Base-by-base conservation (phyloP, 2,113 vertebrate genomes). In the Zapornia atra region DNA sequence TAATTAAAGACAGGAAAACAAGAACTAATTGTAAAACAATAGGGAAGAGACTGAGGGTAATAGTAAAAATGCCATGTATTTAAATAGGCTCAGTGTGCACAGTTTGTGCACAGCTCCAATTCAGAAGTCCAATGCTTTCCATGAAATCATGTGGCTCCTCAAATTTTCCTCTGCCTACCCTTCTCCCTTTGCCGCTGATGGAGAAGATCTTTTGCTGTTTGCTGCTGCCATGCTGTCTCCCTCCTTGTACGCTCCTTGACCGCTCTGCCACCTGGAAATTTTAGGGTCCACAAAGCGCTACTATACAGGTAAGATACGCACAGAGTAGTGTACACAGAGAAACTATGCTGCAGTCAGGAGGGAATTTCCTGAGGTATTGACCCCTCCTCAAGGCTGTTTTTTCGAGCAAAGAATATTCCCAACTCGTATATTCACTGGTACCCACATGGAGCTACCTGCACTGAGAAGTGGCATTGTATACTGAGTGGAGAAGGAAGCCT, bases 1-100 rank as follows among this genome's bases (percentile, higher is more conserved):
- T 88, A 92, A 94, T 94, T 94, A 84, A 90, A 95, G 86, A 65
- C 77, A 93, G 70, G 46, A 59, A 91, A 82, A 72, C 8, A 93
- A 84, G 44, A 82, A 53, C 38, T 81, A 84, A 94, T 66, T 92
- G 57, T 76, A 72, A 92, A 94, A 95, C 88, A 96, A 94, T 91
- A 89, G 25, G 70, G 73, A 91, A 86, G 57, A 94, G 53, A 69
- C 54, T 54, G 73, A 82, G 31, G 28, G 69, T 40, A 89, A 34
- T 65, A 84, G 50, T 90, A 91, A 96, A 93, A 82, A 82, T 72
- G 88, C 86, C 65, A 64, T 65, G 40, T 82, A 83, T 88, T 90
- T 88, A 69, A 96, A 75, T 44, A 83, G 44, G 31, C 29, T 92
- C 1, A 9, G 29, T n/a, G 48, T 46, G 69, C 60, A 79, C 12